Base-by-base conservation (phyloP, 2,113 vertebrate genomes). In the Charadrius vociferus region DNA sequence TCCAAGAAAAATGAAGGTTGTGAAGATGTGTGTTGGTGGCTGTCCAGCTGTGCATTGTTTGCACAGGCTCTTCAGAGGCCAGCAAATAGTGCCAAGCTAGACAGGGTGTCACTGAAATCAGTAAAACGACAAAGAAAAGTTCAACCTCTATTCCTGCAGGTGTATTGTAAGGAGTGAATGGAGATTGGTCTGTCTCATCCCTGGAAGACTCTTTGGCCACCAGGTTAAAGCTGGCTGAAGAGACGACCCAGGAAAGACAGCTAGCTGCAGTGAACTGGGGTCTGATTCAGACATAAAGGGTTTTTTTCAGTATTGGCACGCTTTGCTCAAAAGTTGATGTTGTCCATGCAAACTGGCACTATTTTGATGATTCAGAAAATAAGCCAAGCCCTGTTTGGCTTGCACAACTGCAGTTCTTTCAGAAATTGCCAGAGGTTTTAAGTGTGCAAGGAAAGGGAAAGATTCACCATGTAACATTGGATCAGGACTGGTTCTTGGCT, bases 331-430 rank as follows among this genome's bases (percentile, higher is more conserved):
- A 94, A 74, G 32, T 45, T 59, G 45, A 58, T 83, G 77, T 55
- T 95, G 84, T 77, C 93, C 71, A 34, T 80, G 72, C 63, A 77
- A 66, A 90, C 78, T 58, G 81, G 58, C 50, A 67, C 70, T 71
- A 11, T 91, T 87, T 70, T 70, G 84, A 73, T 83, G 91, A 83
- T 86, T 94, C 94, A 91, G 66, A 92, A 77, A 18, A 8, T 53
- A 77, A 90, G 67, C 91, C 63, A 59, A 94, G 75, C 78, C 66
- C 81, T 87, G 63, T 65, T 93, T 86, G 89, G 67, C 74, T 97
- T 97, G 78, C 87, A 93, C 87, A 94, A 83, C 59, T 6, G 1
- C 63, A 67, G n/a, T 12, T 91, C 70, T 89, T 85, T 65, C 0
- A 2, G 79, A 86, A 93, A 88, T 63, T 73, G 71, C 75, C n/a